These are phyloP conservation scores for Vanessa atalanta DNA, from an alignment of 1,140 invertebrate genomes.

Conservation along the genomic window DNA sequence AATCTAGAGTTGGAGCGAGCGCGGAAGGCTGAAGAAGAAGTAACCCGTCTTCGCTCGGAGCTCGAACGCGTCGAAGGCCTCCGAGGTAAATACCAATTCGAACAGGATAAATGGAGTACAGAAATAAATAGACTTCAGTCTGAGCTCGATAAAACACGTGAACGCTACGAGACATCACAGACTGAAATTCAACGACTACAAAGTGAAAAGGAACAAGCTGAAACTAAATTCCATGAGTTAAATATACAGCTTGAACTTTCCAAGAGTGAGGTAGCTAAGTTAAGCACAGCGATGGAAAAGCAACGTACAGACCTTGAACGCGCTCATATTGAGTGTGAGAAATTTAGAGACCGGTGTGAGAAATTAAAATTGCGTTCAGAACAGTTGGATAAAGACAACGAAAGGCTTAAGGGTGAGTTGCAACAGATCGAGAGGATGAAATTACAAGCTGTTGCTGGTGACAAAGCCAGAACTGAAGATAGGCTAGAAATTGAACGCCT, in stretches of 20 bases:
- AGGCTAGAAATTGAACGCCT: conserved; percentile 89
- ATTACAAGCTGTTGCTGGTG: conserved; percentile 82
- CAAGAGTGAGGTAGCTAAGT: conserved; percentile 88
- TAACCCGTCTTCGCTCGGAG: conserved; percentile 85
- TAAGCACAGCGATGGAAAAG: conserved; percentile 87
- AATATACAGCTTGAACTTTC: conserved; percentile 90
- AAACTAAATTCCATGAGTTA: conserved; percentile 89
- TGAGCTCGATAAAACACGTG: conserved; percentile 86
- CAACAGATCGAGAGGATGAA: conserved; percentile 86
- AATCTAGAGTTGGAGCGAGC: conserved; percentile 88
- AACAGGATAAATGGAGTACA: conserved; percentile 89
- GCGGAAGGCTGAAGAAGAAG: conserved; percentile 85
- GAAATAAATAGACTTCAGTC: conserved; percentile 75
- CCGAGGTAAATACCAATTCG: conserved; percentile 93
- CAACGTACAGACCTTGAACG: conserved; percentile 89
- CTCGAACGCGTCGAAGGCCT: conserved; percentile 88
- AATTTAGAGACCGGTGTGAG: conserved; percentile 90
- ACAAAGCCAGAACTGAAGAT: conserved; percentile 83
- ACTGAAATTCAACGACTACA: conserved; percentile 87
- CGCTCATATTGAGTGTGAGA: conserved; percentile 91
- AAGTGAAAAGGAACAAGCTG: conserved; percentile 85
- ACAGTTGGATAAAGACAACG: conserved; percentile 87
- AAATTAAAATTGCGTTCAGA: conserved; percentile 87
- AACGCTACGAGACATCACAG: conserved; percentile 87
- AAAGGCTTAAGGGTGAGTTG: conserved; percentile 86